Evolutionary conservation across 2,888 invertebrate species (phyloP).

Genomic region (Cosmia trapezina): DNA sequence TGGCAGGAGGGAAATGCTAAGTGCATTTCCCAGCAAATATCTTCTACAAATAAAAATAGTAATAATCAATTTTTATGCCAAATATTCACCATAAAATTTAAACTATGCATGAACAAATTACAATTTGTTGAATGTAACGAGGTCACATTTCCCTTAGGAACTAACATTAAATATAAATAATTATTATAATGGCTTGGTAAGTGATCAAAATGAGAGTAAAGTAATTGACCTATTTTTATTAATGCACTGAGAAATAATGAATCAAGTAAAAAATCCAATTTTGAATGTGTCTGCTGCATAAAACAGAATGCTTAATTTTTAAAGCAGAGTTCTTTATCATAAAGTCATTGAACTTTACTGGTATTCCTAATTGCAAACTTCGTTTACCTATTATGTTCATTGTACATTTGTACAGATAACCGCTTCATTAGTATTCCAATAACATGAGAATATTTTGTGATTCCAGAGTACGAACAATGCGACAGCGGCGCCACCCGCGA

Average conservation of each 20-base stretch:
- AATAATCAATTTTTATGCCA: slow-evolving; percentile 1
- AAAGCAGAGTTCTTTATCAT: slow-evolving; percentile 16
- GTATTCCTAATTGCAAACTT: slow-evolving; percentile 30
- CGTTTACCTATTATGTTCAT: slow-evolving; percentile 19
- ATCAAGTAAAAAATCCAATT: not conserved
- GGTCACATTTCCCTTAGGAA: slow-evolving; percentile 26
- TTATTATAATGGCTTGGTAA: slow-evolving; percentile 3
- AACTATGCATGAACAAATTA: not conserved
- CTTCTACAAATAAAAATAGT: not conserved
- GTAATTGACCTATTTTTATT: too few species aligned
- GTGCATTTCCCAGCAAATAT: not conserved
- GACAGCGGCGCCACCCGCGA: slow-evolving; percentile 83
- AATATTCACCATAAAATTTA: slow-evolving; percentile 7
- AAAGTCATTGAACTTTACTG: slow-evolving; percentile 10
- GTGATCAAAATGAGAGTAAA: not conserved
- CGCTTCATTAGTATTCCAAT: slow-evolving; percentile 18
- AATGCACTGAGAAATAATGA: not conserved
- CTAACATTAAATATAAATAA: not conserved
- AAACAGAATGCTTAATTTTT: not conserved
- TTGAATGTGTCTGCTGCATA: not conserved
- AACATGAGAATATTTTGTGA: slow-evolving; percentile 32
- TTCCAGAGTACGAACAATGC: slow-evolving; percentile 85
- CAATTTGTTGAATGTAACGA: slow-evolving; percentile 4
- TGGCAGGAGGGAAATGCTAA: too few species aligned
- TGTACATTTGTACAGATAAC: slow-evolving; percentile 2